phyloP scores from a whole-genome alignment of 2,797 vertebrate genomes.

The Meriones psammophilus region DNA sequence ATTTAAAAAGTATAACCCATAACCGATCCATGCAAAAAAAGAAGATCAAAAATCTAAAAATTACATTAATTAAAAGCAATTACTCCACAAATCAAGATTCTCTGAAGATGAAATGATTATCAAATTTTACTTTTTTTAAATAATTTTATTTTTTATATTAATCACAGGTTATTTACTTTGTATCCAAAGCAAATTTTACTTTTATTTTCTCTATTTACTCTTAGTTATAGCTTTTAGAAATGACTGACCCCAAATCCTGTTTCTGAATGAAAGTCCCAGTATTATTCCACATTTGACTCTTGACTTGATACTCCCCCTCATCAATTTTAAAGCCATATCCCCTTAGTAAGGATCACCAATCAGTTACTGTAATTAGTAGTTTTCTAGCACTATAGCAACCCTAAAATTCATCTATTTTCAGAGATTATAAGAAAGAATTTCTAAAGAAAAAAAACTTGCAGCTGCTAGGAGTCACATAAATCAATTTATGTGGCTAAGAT shows the following conservation, averaged over 20 bases:
- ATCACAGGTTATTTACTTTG: too few species aligned
- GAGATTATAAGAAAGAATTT: conserved; percentile 68
- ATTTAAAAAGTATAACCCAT: conserved; percentile 49
- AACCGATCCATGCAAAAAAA: conserved; percentile 62
- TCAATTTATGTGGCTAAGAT: conserved; percentile 52
- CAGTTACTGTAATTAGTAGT: conserved; percentile 59
- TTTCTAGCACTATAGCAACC: conserved; percentile 56
- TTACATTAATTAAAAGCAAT: conserved; percentile 42
- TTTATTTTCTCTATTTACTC: conserved; percentile 52
- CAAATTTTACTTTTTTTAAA: conserved; percentile 1
- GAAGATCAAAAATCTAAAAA: conserved; percentile 63
- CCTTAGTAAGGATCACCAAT: conserved; percentile 67
- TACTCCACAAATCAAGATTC: conserved; percentile 53
- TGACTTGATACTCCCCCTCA: conserved; percentile 35
- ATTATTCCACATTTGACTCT: conserved; percentile 44
- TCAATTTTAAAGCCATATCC: conserved; percentile 69
- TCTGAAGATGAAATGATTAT: conserved; percentile 47
- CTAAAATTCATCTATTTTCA: conserved; percentile 66
- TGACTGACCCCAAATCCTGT: conserved; percentile 31
- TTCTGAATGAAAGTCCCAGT: conserved; percentile 63
- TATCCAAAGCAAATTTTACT: not conserved
- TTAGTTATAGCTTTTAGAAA: conserved; percentile 29
- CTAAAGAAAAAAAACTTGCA: conserved; percentile 67
- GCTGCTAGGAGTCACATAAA: conserved; percentile 33
- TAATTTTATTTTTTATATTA: too few species aligned